Evolutionary conservation across 2,888 invertebrate genomes (phyloP).

Genomic region (Gymnosoma rotundatum): DNA sequence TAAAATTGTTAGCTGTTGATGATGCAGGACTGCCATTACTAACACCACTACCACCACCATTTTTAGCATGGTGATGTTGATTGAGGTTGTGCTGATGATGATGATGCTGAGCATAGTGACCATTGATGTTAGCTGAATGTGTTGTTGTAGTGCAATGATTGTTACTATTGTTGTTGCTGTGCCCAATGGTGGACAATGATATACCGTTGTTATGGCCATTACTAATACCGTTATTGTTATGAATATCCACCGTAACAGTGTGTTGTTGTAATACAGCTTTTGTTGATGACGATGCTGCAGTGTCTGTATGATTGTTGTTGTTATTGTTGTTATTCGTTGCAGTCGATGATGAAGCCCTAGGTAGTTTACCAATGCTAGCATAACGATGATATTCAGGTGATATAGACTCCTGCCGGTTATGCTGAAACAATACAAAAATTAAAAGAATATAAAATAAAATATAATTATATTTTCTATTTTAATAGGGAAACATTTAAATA

Average conservation of each 20-base stretch:
- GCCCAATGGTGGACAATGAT: conserved; percentile 63
- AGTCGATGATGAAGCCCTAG: conserved; percentile 74
- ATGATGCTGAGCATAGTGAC: conserved; percentile 64
- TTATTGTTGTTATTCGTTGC: conserved; percentile 69
- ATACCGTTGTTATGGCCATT: conserved; percentile 60
- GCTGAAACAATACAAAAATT: conserved; percentile 73
- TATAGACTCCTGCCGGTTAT: conserved; percentile 81
- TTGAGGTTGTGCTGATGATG: conserved; percentile 74
- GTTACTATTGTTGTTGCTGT: conserved; percentile 43
- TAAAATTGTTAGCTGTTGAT: conserved; percentile 73
- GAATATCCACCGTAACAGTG: conserved; percentile 73
- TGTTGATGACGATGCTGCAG: conserved; percentile 30
- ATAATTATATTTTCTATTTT: conserved; percentile 29
- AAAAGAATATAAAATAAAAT: conserved; percentile 53
- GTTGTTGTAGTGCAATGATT: conserved; percentile 73
- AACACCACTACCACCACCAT: conserved; percentile 22
- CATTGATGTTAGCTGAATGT: conserved; percentile 56
- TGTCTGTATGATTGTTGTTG: conserved; percentile 71
- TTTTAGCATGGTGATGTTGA: conserved; percentile 61
- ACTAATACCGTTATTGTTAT: conserved; percentile 65
- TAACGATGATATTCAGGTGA: conserved; percentile 81
- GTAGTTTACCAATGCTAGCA: conserved; percentile 79
- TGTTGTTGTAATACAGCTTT: conserved; percentile 68
- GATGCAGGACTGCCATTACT: conserved; percentile 10
- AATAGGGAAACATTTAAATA: conserved; percentile 49